Conservation (phyloP, 2,113 vertebrate species). For the Hippolais icterina region DNA sequence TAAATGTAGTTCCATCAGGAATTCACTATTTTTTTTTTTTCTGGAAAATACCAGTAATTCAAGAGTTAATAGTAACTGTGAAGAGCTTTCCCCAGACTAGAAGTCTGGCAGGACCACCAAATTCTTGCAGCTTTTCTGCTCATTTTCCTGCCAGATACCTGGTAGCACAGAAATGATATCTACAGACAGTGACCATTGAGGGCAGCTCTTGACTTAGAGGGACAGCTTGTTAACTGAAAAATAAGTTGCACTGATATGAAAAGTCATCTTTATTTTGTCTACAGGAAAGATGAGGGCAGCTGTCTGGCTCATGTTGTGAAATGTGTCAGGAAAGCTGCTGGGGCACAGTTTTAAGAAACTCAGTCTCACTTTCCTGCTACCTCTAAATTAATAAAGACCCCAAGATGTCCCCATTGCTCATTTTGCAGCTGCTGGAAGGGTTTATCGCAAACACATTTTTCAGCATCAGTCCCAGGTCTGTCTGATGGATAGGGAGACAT, state of each 20-base stretch:
- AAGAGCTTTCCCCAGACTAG: background rate
- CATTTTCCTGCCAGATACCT: background rate
- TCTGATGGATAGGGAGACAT: constrained; percentile 10
- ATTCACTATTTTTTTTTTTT: background rate
- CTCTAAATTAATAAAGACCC: background rate
- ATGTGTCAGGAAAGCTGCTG: background rate
- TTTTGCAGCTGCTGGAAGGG: background rate
- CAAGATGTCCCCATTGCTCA: background rate
- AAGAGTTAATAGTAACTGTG: background rate
- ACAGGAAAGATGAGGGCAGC: background rate
- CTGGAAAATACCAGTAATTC: background rate
- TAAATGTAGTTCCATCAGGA: background rate
- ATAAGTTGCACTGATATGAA: background rate
- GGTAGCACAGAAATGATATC: background rate
- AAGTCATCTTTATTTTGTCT: constrained; percentile 48
- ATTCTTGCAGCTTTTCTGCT: background rate
- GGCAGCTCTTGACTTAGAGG: background rate
- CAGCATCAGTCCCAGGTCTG: background rate
- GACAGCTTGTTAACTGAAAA: background rate
- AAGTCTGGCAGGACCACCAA: background rate
- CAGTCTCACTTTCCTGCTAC: background rate
- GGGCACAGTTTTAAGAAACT: constrained; percentile 9
- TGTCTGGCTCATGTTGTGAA: constrained; percentile 31
- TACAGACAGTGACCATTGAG: background rate
- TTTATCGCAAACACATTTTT: constrained; percentile 28